Conservation (phyloP, 2,888 invertebrate genomes). For the Phalera bucephala region DNA sequence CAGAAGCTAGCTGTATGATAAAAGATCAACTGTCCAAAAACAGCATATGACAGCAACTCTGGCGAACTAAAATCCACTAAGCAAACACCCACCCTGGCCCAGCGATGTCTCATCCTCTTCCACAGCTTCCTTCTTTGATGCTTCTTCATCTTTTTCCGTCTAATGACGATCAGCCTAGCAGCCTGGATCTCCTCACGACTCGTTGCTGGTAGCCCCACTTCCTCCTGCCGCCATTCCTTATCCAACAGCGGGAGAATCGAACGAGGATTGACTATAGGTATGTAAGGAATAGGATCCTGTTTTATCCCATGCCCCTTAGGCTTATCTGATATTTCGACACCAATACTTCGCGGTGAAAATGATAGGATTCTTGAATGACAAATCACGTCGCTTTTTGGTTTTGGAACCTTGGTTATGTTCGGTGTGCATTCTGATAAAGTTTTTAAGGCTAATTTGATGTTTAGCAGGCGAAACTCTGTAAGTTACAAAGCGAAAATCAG, state of each 20-base stretch:
- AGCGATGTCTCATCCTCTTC: conserved; percentile 89
- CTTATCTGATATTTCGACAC: conserved; percentile 58
- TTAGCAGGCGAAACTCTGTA: conserved; percentile 67
- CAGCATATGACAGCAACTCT: too few relatives aligned
- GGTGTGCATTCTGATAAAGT: conserved; percentile 55
- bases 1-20: too few relatives aligned
- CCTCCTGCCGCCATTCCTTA: conserved; percentile 67
- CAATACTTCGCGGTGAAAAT: conserved; percentile 61
- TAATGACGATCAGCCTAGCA: conserved; percentile 88
- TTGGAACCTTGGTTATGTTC: conserved; percentile 21
- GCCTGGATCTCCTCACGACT: conserved; percentile 86
- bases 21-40: background rate
- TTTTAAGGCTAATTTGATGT: conserved; percentile 59
- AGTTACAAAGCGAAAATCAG: conserved; percentile 6
- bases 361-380: conserved; percentile 38
- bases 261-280: conserved; percentile 70
- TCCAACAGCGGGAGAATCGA: conserved; percentile 70
- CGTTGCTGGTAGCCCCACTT: conserved; percentile 71
- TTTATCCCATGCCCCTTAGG: conserved; percentile 41
- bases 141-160: conserved; percentile 93
- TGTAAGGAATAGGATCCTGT: conserved; percentile 63
- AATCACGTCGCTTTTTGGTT: conserved; percentile 32
- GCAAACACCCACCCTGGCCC: conserved; percentile 83
- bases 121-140: conserved; percentile 92
- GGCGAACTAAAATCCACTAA: too few relatives aligned